A percentile compares a stretch with the other conserved stretches of the same genome.
phyloP scores from a whole-genome alignment of 2,113 vertebrate species.

The Tautogolabrus adspersus region DNA sequence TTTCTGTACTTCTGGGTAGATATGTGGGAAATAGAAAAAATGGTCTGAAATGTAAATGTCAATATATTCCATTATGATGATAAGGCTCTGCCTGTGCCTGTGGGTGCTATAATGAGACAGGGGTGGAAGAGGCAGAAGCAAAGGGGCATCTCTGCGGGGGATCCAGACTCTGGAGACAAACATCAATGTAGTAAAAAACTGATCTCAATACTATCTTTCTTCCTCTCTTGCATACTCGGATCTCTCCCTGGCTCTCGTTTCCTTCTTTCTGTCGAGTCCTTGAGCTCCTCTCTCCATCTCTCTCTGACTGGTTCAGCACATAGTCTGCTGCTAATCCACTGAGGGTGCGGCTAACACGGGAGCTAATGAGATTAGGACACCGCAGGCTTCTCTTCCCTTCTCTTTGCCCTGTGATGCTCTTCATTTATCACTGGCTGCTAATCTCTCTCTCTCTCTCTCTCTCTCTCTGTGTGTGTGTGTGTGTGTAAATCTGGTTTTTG shows the following conservation, averaged over 20 bases:
- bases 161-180: conserved; percentile 20
- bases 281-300: conserved; percentile 22
- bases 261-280: not conserved
- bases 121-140: conserved; percentile 16
- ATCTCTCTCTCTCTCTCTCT: no score
- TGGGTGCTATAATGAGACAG: conserved; percentile 51
- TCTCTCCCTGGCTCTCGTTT: not conserved
- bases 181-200: conserved; percentile 21
- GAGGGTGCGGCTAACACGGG: conserved; percentile 66
- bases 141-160: conserved; percentile 31
- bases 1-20: not conserved
- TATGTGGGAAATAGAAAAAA: not conserved
- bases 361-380: conserved; percentile 74
- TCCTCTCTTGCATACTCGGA: not conserved
- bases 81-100: not conserved
- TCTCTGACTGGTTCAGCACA: conserved; percentile 52
- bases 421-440: conserved; percentile 53
- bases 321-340: conserved; percentile 59
- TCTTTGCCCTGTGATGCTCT: conserved; percentile 31
- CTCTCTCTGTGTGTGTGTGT: not conserved
- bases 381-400: conserved; percentile 39
- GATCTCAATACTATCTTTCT: conserved; percentile 36
- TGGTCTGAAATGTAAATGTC: conserved; percentile 15
- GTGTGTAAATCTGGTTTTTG: conserved; percentile 25
- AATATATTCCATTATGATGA: conserved; percentile 39